Evolutionary conservation across 2,888 invertebrate genomes (phyloP), one percentile per base, ranked within the genome.

Genomic region (Phyllotreta cruciferae): DNA sequence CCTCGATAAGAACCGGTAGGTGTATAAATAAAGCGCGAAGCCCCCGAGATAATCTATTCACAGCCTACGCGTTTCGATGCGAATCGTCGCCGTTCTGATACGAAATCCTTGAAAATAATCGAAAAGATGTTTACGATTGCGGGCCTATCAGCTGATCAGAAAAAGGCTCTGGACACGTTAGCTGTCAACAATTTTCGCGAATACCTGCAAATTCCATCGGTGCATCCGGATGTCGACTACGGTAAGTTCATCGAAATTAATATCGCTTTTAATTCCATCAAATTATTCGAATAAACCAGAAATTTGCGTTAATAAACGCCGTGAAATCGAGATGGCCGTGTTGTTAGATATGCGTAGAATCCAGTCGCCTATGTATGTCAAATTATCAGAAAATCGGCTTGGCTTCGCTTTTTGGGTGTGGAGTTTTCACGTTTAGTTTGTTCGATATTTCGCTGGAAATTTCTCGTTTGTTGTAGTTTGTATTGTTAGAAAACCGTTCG

Each of bases 141-240:
- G 24, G 24, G 4, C 24, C 71, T 73, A 75, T 75, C 78, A 76
- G 76, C 78, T 78, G 75, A 76, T 73, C 73, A 75, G 66, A 75
- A 72, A 69, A 68, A 74, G 68, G 75, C 76, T 70, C 77, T 78
- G 68, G 75, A 78, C 68, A 71, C 72, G 60, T 71, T 73, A 71
- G 77, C 77, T 69, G 73, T 77, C 64, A 86, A 90, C 70, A 89
- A 90, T 76, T 93, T 97, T 76, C 86, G 91, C 60, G 90, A 94
- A 75, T 97, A 96, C 84, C 82, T 97, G 56, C 85, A 87, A 70
- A 93, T 96, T 72, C 90, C 93, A 6, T 93, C 93, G 57, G 93
- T 95, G 0, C 96, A 96, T 74, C 96, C 96, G 0, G 82, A 92
- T 75, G 84, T 94, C 4, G 86, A 95, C 79, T 96, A 96, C 79